Evolutionary conservation across 2,113 vertebrate genomes (phyloP).

Genomic region (Pelusios castaneus): DNA sequence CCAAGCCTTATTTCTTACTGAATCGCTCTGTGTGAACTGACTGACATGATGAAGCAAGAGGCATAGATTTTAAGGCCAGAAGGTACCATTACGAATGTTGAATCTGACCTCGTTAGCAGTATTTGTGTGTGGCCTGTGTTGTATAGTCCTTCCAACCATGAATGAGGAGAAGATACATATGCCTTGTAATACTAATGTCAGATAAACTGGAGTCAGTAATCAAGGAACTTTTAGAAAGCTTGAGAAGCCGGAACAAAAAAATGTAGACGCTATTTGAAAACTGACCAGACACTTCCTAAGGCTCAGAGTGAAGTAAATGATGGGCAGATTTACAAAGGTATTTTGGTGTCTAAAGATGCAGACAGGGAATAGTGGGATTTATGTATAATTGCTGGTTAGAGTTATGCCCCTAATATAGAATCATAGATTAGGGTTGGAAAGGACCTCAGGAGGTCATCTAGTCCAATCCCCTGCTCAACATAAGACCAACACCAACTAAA

Average conservation of each 20-base stretch:
- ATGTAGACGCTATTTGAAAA: background rate
- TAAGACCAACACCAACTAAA: no score
- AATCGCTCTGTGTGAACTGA: background rate
- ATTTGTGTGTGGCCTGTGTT: no score
- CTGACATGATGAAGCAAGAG: background rate
- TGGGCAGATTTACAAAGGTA: background rate
- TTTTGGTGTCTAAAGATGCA: fast-evolving
- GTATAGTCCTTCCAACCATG: background rate
- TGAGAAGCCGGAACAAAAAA: background rate
- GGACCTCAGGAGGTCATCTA: no score
- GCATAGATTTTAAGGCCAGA: background rate
- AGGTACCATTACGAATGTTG: fast-evolving
- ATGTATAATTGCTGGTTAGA: background rate
- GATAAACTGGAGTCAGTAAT: background rate
- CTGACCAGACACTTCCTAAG: background rate
- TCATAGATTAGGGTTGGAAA: no score
- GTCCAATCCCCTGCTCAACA: no score
- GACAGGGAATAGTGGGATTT: background rate
- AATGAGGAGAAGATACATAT: background rate
- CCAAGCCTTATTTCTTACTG: background rate
- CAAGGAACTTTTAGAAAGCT: background rate
- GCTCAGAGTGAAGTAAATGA: background rate
- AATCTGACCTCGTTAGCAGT: background rate
- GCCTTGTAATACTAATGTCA: fast-evolving
- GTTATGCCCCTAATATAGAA: background rate